Base-by-base conservation (phyloP, 2,113 vertebrate genomes). In the Siphamia tubifer region DNA sequence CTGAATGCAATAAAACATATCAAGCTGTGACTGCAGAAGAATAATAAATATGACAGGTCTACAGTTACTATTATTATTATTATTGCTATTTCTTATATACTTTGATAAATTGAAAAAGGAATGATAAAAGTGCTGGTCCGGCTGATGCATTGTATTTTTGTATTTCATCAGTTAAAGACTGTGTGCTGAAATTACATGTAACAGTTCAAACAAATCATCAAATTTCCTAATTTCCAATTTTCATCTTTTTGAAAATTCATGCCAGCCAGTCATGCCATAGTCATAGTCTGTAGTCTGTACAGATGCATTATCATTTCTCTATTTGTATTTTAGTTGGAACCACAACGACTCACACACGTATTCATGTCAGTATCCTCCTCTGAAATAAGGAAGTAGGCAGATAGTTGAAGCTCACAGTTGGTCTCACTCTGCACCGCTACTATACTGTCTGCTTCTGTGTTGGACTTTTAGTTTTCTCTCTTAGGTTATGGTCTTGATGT, bases 311-410 rank as follows among this genome's bases (percentile, higher is more conserved):
- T 56, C 2, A 27, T 63, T 55, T 75, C 24, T 53, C 4, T 61
- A 15, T 69, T 36, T 48, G 54, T 52, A 38, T 15, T 75, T 10
- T 72, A 17, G 28, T 49, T 81, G 51, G 36, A 81, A 86, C 83
- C 57, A 32, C 62, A 28, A n/a, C 53, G 43, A 35, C 32, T 54
- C 48, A 40, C 56, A 38, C 66, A 78, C 74, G 68, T 67, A 47
- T 60, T 70, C 58, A 20, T 40, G 32, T 83, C 74, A 74, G 85
- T 93, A 94, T 96, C 95, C 95, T 95, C 94, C 95, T 94, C 92
- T 78, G 89, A 86, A 93, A 94, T 53, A 17, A 93, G 94, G 94
- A 96, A 95, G 92, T 83, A 15, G 55, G 39, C 35, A 45, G 77
- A 0, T 0, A 69, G 70, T 0, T 0, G 72, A 65, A 32, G 36